phyloP scores from a whole-genome alignment of 2,888 invertebrate genomes.

The Drosophila barbarae region DNA sequence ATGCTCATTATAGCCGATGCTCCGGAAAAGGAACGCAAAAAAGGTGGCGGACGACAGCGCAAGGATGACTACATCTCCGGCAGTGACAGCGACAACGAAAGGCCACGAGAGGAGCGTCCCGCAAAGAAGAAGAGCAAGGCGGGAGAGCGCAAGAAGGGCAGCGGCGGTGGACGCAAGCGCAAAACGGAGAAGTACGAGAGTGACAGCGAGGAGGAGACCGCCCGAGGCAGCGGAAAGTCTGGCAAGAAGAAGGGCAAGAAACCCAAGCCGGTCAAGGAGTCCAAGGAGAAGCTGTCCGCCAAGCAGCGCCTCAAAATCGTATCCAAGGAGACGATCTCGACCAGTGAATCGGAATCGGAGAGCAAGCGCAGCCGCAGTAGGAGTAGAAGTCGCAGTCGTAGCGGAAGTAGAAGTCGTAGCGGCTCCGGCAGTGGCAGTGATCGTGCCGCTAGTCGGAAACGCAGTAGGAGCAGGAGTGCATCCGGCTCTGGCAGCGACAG shows the following conservation, averaged over 20 bases:
- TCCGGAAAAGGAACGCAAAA: conserved; percentile 84
- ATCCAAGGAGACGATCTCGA: conserved; percentile 96
- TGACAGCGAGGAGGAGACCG: conserved; percentile 83
- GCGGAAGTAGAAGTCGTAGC: conserved; percentile 57
- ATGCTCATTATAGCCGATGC: conserved; percentile 90
- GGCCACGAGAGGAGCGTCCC: conserved; percentile 69
- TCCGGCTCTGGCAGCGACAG: conserved; percentile 66
- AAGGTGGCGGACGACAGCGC: conserved; percentile 81
- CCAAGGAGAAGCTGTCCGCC: conserved; percentile 82
- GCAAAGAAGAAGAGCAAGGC: conserved; percentile 78
- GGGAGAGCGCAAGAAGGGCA: conserved; percentile 78
- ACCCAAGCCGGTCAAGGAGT: conserved; percentile 81
- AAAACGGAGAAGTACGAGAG: conserved; percentile 81
- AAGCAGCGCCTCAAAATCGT: conserved; percentile 94
- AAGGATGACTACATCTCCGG: conserved; percentile 90
- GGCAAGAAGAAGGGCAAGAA: conserved; percentile 82
- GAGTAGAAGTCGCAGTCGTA: conserved; percentile 55
- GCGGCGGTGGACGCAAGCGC: conserved; percentile 78
- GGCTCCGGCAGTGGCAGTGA: conserved; percentile 66
- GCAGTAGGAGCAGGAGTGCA: conserved; percentile 57
- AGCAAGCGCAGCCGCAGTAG: conserved; percentile 70
- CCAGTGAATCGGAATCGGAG: conserved; percentile 85
- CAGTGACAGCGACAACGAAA: conserved; percentile 84
- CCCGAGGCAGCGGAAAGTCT: conserved; percentile 80
- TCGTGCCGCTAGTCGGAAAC: conserved; percentile 53